phyloP scores from a whole-genome alignment of 1,140 invertebrate species.

The Drosophila rufa region DNA sequence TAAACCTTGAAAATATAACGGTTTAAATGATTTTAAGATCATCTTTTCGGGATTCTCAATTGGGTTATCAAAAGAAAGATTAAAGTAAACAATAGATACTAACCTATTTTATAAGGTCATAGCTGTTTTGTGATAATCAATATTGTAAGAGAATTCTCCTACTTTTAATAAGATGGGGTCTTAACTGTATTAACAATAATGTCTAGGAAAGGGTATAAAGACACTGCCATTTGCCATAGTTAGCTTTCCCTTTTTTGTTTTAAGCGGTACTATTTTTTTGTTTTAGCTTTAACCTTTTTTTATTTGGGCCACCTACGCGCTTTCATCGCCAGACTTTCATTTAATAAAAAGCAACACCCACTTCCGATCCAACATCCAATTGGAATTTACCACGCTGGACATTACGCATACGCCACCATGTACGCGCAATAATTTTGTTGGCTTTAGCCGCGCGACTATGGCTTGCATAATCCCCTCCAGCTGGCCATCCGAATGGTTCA shows the following conservation, averaged over 20 bases:
- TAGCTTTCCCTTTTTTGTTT: slow-evolving; percentile 15
- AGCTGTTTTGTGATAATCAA: too few species aligned
- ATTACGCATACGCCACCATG: slow-evolving; percentile 75
- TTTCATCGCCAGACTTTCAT: slow-evolving; percentile 49
- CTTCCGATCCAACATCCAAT: slow-evolving; percentile 40
- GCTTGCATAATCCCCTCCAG: slow-evolving; percentile 70
- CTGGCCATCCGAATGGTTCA: slow-evolving; percentile 49
- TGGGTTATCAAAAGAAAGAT: too few species aligned
- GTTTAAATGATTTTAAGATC: too few species aligned
- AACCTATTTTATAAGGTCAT: too few species aligned
- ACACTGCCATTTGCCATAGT: not conserved
- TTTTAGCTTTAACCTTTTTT: not conserved
- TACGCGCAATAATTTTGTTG: slow-evolving; percentile 64
- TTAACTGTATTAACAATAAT: too few species aligned
- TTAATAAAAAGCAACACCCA: slow-evolving; percentile 18
- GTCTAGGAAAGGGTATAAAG: not conserved
- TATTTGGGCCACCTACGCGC: slow-evolving; percentile 33
- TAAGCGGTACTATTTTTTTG: not conserved
- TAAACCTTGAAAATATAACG: too few species aligned
- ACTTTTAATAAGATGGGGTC: too few species aligned
- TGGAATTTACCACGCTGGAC: slow-evolving; percentile 48
- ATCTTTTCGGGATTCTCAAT: too few species aligned
- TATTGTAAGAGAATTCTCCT: too few species aligned
- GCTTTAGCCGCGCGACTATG: slow-evolving; percentile 35
- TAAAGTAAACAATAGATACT: too few species aligned